phyloP scores from a whole-genome alignment of 2,797 vertebrate species.

The Pseudopleuronectes americanus region DNA sequence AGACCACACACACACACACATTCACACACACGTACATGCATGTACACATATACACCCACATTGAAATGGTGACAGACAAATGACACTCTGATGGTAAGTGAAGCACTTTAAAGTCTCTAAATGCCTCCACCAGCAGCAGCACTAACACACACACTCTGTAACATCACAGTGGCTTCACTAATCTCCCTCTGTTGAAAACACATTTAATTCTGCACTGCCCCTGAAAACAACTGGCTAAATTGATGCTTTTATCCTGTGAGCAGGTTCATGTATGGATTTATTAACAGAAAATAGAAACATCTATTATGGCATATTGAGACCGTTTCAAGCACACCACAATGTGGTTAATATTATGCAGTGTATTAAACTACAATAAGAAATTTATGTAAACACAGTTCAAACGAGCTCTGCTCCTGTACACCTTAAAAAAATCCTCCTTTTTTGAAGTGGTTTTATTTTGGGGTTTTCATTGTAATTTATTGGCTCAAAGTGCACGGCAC shows the following conservation, averaged over 20 bases:
- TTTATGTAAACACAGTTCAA: conserved; percentile 84
- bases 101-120: conserved; percentile 69
- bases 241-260: conserved; percentile 60
- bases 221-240: conserved; percentile 59
- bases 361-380: conserved; percentile 78
- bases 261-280: conserved; percentile 70
- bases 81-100: conserved; percentile 70
- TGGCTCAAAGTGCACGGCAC: conserved; percentile 82
- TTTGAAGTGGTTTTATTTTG: conserved; percentile 80
- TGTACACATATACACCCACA: conserved; percentile 24
- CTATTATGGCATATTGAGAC: conserved; percentile 61
- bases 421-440: conserved; percentile 66
- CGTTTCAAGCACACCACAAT: conserved; percentile 54
- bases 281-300: conserved; percentile 72
- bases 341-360: conserved; percentile 71
- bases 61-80: conserved; percentile 70
- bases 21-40: conserved; percentile 19
- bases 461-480: conserved; percentile 78
- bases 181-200: conserved; percentile 67
- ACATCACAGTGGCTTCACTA: conserved; percentile 53
- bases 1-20: conserved; percentile 4
- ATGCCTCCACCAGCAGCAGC: conserved; percentile 57
- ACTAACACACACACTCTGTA: conserved; percentile 11
- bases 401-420: conserved; percentile 69
- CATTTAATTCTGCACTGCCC: conserved; percentile 70